Base-by-base conservation (phyloP, 2,113 vertebrate genomes). In the Amia ocellicauda region DNA sequence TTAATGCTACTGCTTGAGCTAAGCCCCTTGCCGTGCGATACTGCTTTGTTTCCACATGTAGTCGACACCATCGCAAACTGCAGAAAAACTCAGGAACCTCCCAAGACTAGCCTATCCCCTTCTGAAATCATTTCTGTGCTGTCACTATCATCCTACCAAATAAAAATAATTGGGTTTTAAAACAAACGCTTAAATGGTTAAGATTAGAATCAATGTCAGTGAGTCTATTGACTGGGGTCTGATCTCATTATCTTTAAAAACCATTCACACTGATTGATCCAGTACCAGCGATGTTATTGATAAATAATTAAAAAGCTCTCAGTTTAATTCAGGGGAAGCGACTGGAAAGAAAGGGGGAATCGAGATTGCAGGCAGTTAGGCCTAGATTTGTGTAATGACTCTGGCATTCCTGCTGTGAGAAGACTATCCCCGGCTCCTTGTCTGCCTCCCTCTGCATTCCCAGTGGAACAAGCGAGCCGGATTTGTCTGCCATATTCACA, bases 401-500 rank as follows among this genome's bases (percentile, higher is more conserved):
- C 87, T 82, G 76, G 81, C 69, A 79, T 80, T 79, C 87, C 87
- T 84, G 77, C 83, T 78, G 86, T 81, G 87, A 79, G 78, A 86
- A 83, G 74, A 83, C 83, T 81, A 78, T 84, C 76, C 70, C 70
- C 76, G 77, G 72, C 83, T 89, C 82, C 86, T 82, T 64, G 80
- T 84, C 90, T 83, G 83, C 82, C 82, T 86, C 86, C 81, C 80
- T 76, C 73, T 83, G 70, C 79, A 68, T 85, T 91, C 90, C 91
- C 90, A 71, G 78, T 76, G 83, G 89, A 93, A 86, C 80, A 89
- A 73, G 91, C 85, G 91, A 91, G 83, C 85, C 83, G 89, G 90
- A 92, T 91, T 92, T 84, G 89, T 93, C 92, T 85, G 93, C 91
- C 91, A 91, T 92, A 92, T 92, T 92, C 88, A 84, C 91, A 85